A percentile compares a stretch with the other conserved stretches of the same genome.
Conservation (phyloP, 2,113 vertebrate genomes). For the Baryphthengus martii region DNA sequence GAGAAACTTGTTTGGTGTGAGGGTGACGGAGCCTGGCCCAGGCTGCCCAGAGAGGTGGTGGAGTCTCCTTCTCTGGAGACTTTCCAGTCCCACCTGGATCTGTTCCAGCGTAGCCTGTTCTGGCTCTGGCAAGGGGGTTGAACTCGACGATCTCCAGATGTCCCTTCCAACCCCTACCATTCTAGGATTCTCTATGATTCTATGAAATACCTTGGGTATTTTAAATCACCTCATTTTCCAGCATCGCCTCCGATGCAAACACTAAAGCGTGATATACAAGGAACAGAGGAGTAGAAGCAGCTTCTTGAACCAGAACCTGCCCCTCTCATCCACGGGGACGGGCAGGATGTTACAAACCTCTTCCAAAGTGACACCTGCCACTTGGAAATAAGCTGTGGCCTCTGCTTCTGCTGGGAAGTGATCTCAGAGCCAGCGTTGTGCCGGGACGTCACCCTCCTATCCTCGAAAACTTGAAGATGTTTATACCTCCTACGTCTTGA, state of each 20-base stretch:
- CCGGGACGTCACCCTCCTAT: neutral
- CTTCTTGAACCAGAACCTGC: neutral
- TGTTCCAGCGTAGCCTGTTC: too few relatives aligned
- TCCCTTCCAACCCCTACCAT: too few relatives aligned
- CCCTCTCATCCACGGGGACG: neutral
- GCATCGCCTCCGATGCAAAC: neutral
- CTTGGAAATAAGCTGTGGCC: neutral
- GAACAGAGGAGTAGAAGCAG: neutral
- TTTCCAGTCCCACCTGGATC: too few relatives aligned
- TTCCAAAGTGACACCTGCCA: neutral
- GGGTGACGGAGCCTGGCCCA: too few relatives aligned
- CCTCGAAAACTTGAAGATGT: rapidly evolving
- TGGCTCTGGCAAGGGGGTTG: too few relatives aligned
- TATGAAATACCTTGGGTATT: neutral
- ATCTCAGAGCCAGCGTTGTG: neutral
- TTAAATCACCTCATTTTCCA: neutral
- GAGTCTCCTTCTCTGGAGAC: too few relatives aligned
- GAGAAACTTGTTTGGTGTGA: too few relatives aligned
- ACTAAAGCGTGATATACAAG: too few relatives aligned
- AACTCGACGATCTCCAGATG: too few relatives aligned
- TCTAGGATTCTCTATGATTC: too few relatives aligned
- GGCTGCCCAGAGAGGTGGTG: too few relatives aligned
- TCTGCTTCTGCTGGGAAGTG: neutral
- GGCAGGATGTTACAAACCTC: neutral
- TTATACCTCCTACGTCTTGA: neutral